Base-by-base conservation (phyloP, 30 jellyfish, hydroid and myxozoan genomes). In the Aurelia aurita region DNA sequence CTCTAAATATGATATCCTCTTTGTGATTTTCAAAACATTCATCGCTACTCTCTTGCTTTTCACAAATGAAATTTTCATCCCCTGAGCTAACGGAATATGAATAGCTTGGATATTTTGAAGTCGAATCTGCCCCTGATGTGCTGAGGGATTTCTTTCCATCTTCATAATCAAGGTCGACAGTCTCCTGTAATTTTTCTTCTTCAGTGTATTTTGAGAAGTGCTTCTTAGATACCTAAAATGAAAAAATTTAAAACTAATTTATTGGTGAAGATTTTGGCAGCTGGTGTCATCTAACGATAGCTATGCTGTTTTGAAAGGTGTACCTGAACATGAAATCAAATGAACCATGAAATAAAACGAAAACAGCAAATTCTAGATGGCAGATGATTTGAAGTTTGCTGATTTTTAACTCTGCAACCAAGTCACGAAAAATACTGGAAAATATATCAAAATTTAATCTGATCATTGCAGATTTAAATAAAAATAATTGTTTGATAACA, bases 31-130 rank as follows among this genome's bases (percentile, higher is more conserved):
- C 35, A 34, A 35, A 69, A 32, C 14, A 35, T 19, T 72, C 72
- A 21, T 46, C 70, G 3, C 59, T 55, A 18, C 53, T 13, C 3
- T 77, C 88, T 43, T 58, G 78, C 19, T 62, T 21, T 1, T 77
- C 88, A 19, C 23, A 53, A 14, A 22, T 14, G 13, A 62, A 45
- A n/a, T 11, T 14, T 39, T 77, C 88, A 21, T 77, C 79, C 5
- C 88, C 88, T 51, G 88, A 77, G 55, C 88, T 77, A 1, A 58
- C 29, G 0, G 88, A 61, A 35, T 77, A 77, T n/a, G 88, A 61
- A 39, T 59, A 77, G 47, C 60, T 77, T 15, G 88, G 88, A 18
- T 58, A 62, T 9, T 72, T 77, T 60, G 69, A 15, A 8, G 67
- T 55, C 12, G 73, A 51, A 3, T 72, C 84, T 11, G 78, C 45